Percentiles rank a stretch among this genome's conserved stretches.
phyloP scores from a whole-genome alignment of 2,888 invertebrate genomes.

The Glaucopsyche alexis region DNA sequence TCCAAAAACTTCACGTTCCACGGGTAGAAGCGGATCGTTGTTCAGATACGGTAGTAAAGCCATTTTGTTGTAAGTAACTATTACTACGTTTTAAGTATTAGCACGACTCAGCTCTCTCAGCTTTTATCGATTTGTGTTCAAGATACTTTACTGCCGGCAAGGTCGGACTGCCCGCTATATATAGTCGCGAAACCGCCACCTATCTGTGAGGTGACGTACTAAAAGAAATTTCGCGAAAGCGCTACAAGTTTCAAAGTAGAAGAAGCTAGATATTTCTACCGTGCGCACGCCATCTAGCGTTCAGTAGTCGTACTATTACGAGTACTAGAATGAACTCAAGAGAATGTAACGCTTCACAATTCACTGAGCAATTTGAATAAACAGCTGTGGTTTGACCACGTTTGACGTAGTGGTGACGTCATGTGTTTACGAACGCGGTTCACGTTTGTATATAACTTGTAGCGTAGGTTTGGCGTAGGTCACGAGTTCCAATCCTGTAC shows the following conservation, averaged over 20 bases:
- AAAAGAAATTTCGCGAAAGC: conserved; percentile 47
- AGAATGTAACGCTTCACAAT: not conserved
- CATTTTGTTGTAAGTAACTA: conserved; percentile 57
- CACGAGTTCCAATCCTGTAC: too few relatives aligned
- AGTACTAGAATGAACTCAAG: not conserved
- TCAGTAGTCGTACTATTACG: conserved; percentile 8
- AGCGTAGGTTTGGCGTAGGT: too few relatives aligned
- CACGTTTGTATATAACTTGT: too few relatives aligned
- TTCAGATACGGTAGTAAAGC: conserved; percentile 57
- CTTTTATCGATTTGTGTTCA: not conserved
- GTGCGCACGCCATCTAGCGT: conserved; percentile 29
- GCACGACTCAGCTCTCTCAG: not conserved
- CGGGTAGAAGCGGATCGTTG: conserved; percentile 58
- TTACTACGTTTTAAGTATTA: too few relatives aligned
- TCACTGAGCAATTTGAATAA: not conserved
- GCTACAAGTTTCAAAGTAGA: conserved; percentile 22
- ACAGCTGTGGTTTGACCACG: not conserved
- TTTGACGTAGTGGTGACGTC: not conserved
- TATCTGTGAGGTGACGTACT: conserved; percentile 38
- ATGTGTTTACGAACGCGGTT: too few relatives aligned
- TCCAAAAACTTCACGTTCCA: conserved; percentile 62
- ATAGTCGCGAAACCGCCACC: conserved; percentile 52
- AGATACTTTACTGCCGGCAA: conserved; percentile 29
- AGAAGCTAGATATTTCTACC: conserved; percentile 32
- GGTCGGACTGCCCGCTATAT: conserved; percentile 42